phyloP scores from a whole-genome alignment of 2,113 vertebrate genomes.

The Hemicordylus capensis region DNA sequence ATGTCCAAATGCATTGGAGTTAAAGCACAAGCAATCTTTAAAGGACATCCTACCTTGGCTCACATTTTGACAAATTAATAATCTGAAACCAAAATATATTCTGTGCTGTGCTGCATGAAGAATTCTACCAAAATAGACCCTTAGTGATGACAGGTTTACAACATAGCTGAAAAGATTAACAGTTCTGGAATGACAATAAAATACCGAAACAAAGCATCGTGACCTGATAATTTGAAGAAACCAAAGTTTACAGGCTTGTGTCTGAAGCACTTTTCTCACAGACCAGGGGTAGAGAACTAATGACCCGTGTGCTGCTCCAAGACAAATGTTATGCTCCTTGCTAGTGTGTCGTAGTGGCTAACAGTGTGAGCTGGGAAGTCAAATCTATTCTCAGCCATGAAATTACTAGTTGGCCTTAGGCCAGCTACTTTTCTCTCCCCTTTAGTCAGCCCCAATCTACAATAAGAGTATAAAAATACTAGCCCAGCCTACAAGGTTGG shows the following conservation, averaged over 20 bases:
- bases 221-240: constrained; percentile 18
- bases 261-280: constrained; percentile 9
- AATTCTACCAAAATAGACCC: constrained; percentile 35
- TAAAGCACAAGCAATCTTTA: constrained; percentile 35
- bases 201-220: background rate
- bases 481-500: background rate
- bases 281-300: background rate
- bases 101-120: constrained; percentile 22
- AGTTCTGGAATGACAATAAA: constrained; percentile 12
- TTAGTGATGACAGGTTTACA: constrained; percentile 36
- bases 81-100: constrained; percentile 32
- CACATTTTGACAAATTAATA: constrained; percentile 54
- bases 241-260: background rate
- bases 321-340: background rate
- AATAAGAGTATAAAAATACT: background rate
- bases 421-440: too few species aligned
- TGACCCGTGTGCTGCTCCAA: background rate
- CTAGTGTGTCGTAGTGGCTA: background rate
- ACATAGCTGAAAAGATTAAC: constrained; percentile 28
- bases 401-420: background rate
- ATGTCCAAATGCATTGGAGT: constrained; percentile 41
- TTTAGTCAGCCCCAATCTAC: background rate
- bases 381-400: background rate
- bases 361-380: background rate
- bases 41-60: constrained; percentile 30